Evolutionary conservation across 2,797 vertebrate genomes (phyloP), one percentile per base, ranked within the genome.

Genomic region (Hirundo rustica): DNA sequence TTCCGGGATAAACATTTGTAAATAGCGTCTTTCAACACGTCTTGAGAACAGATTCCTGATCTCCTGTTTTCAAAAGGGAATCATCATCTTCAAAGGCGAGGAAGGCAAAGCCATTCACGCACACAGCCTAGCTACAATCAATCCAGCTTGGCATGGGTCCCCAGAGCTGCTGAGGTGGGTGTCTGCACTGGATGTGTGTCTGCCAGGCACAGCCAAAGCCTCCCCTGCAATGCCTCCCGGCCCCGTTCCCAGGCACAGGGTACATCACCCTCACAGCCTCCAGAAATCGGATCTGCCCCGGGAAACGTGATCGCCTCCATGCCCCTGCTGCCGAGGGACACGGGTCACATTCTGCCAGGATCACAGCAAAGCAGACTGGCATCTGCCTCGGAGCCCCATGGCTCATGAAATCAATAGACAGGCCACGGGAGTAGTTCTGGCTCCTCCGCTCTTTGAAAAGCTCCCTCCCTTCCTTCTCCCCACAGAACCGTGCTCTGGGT

Each of bases 1-100:
- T 88, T 47, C 83, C 88, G 80, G 48, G 55, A 87, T 65, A 88
- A 95, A 84, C 80, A 90, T 76, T 93, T 94, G 76, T 86, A 96
- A 96, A 91, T 11, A 87, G 53, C 21, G 30, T 47, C 89, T 94
- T 90, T 88, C 67, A 54, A 79, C 74, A 84, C 22, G 27, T 60
- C 71, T 2, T 1, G 34, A 76, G 83, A 61, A 27, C 42, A 64
- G 32, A 81, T 54, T 71, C 77, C 57, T 58, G n/a, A 88, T 78
- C 60, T 88, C 55, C 60, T 53, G 21, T 64, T 94, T 79, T 92
- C 92, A 86, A 65, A 79, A 88, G 74, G 3, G 26, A 60, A 47
- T 53, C 44, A 7, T 23, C 82, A 15, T 85, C 93, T 92, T 94
- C 94, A 94, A 93, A 95, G 83, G 47, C 77, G 1, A 45, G 45